Evolutionary conservation across 2,888 invertebrate species (phyloP).

Genomic region (Panzeria rudis): DNA sequence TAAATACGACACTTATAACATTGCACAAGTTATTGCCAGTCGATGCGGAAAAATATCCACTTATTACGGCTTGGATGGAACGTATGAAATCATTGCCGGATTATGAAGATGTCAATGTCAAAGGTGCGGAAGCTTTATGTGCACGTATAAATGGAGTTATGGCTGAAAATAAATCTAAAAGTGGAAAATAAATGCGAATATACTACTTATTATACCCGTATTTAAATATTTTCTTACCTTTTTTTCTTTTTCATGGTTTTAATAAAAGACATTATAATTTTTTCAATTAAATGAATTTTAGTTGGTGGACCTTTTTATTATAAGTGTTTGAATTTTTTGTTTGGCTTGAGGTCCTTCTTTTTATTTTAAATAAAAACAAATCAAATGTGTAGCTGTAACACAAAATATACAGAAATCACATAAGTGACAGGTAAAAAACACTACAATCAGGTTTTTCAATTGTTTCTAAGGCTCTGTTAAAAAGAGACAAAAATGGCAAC

Average conservation of each 20-base stretch:
- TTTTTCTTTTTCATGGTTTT: neutral
- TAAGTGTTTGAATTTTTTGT: no score
- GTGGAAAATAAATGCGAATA: slow-evolving; percentile 22
- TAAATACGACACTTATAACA: slow-evolving; percentile 83
- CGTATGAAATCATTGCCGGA: slow-evolving; percentile 79
- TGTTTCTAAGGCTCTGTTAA: no score
- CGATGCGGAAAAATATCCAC: slow-evolving; percentile 77
- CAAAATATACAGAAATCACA: no score
- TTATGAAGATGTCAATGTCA: slow-evolving; percentile 79
- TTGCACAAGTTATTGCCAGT: slow-evolving; percentile 81
- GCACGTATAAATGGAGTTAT: slow-evolving; percentile 77
- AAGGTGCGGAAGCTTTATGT: slow-evolving; percentile 78
- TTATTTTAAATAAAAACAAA: no score
- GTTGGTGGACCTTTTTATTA: no score
- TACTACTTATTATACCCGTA: no score
- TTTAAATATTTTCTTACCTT: neutral
- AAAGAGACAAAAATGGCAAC: no score
- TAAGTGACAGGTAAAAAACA: no score
- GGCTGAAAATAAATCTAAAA: slow-evolving; percentile 75
- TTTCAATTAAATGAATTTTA: no score
- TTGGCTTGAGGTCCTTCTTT: no score
- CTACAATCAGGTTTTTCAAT: no score
- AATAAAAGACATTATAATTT: slow-evolving; percentile 6
- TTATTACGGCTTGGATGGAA: slow-evolving; percentile 78
- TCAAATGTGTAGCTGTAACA: no score